Evolutionary conservation across 35 echinoderm and acorn worm genomes (phyloP), one percentile per base, ranked within the genome.

Genomic region (Diadema setosum): DNA sequence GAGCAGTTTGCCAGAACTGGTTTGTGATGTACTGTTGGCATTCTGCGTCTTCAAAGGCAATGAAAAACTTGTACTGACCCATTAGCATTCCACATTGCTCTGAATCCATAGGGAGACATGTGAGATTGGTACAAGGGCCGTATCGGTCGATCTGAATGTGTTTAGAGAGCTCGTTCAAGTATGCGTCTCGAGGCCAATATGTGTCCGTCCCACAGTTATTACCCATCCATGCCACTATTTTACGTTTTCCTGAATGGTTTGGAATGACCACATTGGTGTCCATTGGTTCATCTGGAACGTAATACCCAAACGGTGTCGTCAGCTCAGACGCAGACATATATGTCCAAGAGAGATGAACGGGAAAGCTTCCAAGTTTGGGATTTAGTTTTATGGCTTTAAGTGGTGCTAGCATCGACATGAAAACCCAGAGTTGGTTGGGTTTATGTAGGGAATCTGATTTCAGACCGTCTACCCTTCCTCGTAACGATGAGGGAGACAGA

Each of bases 191-290:
- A 1, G 94, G 94, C 94, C 94, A 97, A 55, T 89, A 93, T 8
- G 86, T 82, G 42, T 97, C 60, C 24, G 92, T 88, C 16, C 80
- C 94, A 44, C 94, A 95, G 44, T 95, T 95, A 37, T 90, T 91
- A 16, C 94, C 94, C 94, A 95, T 95, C 94, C 94, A 95, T 4
- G 94, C 89, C 32, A 95, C 46, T 6, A 95, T 37, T 36, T 95
- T 95, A 35, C 33, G 29, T 70, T 86, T 95, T 48, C 45, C 76
- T 39, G 45, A 42, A 24, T 43, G 50, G 11, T 45, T 58, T 34
- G 35, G 48, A 26, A 31, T 83, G 45, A 15, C 67, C 12, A 23
- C 50, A 23, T 34, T 29, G 15, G 37, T 39, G 20, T 34, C 46
- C 23, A 37, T 39, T 16, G 55, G 86, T 52, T 39, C 27, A 20